Conservation (phyloP, 2,888 invertebrate genomes). For the Hetaerina titia region DNA sequence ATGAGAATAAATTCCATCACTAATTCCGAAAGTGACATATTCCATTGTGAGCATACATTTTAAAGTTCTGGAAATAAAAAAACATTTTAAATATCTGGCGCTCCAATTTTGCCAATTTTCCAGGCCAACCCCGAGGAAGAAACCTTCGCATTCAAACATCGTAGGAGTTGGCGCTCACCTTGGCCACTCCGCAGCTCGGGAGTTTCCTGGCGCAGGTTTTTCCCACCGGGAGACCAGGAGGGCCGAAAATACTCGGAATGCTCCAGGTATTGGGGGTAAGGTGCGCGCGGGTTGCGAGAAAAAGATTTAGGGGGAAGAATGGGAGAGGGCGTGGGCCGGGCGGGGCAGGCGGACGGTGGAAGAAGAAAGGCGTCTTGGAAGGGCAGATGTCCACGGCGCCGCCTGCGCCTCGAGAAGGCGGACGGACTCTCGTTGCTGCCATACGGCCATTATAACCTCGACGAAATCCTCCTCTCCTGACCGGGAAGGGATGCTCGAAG, state of each 20-base stretch:
- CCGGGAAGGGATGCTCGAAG: neutral
- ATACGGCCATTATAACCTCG: conserved; percentile 40
- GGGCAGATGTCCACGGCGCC: conserved; percentile 18
- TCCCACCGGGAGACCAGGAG: neutral
- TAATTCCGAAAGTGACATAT: no score
- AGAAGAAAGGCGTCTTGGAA: neutral
- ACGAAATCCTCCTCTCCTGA: neutral
- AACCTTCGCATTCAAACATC: conserved; percentile 6
- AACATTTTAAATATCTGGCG: no score
- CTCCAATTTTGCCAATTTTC: neutral
- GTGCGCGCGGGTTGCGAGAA: conserved; percentile 16
- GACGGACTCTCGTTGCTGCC: neutral
- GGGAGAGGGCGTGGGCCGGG: neutral
- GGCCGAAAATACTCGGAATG: conserved; percentile 1
- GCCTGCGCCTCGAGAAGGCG: neutral
- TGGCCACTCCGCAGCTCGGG: neutral
- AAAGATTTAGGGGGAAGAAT: neutral
- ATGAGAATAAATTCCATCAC: no score
- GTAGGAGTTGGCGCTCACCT: neutral
- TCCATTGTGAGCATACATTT: no score
- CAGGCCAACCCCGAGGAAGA: neutral
- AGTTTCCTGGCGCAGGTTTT: neutral
- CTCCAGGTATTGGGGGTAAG: conserved; percentile 17
- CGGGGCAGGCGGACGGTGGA: neutral
- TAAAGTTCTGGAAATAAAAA: no score